Evolutionary conservation across 2,888 invertebrate genomes (phyloP).

Genomic region (Andrena trimmerana): DNA sequence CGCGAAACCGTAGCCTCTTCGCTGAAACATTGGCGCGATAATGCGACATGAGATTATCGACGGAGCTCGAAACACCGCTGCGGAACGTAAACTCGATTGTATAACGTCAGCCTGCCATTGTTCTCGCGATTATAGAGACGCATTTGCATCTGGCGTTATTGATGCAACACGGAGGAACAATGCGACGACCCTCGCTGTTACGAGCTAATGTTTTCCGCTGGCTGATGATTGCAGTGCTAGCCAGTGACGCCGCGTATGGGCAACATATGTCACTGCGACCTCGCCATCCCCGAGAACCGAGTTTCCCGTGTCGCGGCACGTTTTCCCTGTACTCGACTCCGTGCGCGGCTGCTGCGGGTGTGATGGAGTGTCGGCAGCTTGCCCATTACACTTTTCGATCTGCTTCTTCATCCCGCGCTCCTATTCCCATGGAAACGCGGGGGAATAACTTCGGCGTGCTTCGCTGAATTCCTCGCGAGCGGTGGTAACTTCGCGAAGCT

Average conservation of each 20-base stretch:
- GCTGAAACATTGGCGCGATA: no score
- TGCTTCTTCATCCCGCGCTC: no score
- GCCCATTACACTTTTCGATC: no score
- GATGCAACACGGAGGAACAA: slow-evolving; percentile 39
- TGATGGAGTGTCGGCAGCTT: background rate
- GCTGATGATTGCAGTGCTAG: slow-evolving; percentile 30
- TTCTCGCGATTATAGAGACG: slow-evolving; percentile 31
- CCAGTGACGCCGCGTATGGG: slow-evolving; percentile 14
- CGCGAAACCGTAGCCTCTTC: no score
- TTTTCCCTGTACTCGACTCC: background rate
- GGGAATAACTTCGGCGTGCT: no score
- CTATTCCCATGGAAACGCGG: no score
- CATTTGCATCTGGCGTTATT: slow-evolving; percentile 36
- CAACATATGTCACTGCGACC: slow-evolving; percentile 20
- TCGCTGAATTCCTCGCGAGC: no score
- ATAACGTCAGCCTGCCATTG: slow-evolving; percentile 26
- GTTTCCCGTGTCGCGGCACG: slow-evolving; percentile 1
- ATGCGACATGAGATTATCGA: no score
- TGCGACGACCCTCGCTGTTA: background rate
- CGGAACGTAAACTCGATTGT: no score
- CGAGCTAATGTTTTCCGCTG: slow-evolving; percentile 35
- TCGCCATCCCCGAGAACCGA: slow-evolving; percentile 2
- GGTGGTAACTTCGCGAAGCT: no score
- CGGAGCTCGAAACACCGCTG: no score
- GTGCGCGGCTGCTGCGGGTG: background rate